Percentiles rank a stretch among this genome's conserved stretches.
Conservation (phyloP, 2,888 invertebrate species). For the Lumbricus terrestris region DNA sequence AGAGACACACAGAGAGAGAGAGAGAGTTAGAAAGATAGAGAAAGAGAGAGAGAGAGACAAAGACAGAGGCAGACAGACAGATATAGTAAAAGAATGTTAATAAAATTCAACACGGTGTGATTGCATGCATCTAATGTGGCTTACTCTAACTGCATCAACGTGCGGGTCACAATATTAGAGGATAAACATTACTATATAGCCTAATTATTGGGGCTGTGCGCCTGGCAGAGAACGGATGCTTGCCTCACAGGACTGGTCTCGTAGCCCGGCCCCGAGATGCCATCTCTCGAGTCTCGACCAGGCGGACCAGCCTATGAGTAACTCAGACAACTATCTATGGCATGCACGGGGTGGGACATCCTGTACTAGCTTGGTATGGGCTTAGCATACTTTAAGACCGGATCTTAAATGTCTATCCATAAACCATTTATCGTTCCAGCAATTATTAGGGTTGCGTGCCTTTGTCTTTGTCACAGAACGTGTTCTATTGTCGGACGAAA, state of each 20-base stretch:
- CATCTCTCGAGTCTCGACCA: not conserved
- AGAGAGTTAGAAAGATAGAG: too few species aligned
- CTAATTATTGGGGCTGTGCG: too few species aligned
- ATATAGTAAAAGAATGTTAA: not conserved
- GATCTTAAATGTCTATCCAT: not conserved
- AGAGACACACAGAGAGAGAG: too few species aligned
- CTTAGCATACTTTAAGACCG: too few species aligned
- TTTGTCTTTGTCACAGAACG: not conserved
- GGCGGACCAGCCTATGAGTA: not conserved
- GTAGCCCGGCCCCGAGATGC: not conserved
- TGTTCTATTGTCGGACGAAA: not conserved
- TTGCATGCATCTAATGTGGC: not conserved
- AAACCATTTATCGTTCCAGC: not conserved
- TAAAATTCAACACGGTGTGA: not conserved
- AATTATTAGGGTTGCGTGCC: not conserved
- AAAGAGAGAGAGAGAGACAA: too few species aligned
- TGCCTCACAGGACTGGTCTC: not conserved
- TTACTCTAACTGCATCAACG: not conserved
- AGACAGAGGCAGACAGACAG: too few species aligned
- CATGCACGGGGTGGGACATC: not conserved
- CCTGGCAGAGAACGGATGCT: not conserved
- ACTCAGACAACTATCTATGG: not conserved
- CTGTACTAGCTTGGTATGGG: not conserved
- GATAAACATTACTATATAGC: not conserved
- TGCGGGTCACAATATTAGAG: not conserved